Percentiles rank a stretch among this genome's conserved stretches.
phyloP scores from a whole-genome alignment of 2,888 invertebrate genomes.

The Pharmacophagus antenor region DNA sequence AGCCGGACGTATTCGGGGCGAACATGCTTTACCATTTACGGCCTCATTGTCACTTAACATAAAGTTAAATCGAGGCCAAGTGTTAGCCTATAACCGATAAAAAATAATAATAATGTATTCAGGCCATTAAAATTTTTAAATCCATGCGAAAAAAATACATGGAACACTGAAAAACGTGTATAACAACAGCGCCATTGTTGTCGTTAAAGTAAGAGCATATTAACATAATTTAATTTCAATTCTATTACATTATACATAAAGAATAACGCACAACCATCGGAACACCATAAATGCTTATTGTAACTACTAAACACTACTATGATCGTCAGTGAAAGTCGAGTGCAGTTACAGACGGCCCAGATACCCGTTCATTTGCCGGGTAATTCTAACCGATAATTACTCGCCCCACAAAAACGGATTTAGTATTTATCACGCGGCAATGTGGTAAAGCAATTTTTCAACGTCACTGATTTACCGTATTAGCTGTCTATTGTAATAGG shows the following conservation, averaged over 20 bases:
- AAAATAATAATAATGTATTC: too few relatives aligned
- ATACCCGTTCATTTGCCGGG: constrained; percentile 22
- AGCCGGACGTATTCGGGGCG: too few relatives aligned
- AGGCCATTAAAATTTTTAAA: too few relatives aligned
- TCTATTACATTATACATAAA: background rate
- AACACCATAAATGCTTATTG: constrained; percentile 8
- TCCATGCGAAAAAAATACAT: too few relatives aligned
- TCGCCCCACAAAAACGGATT: constrained; percentile 14
- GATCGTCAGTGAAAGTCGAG: constrained; percentile 30
- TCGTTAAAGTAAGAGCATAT: too few relatives aligned
- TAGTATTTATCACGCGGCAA: constrained; percentile 19
- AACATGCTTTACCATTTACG: too few relatives aligned
- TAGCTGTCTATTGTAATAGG: constrained; percentile 22
- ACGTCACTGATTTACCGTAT: constrained; percentile 17
- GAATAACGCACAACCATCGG: background rate
- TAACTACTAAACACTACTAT: constrained; percentile 17
- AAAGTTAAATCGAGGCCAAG: too few relatives aligned
- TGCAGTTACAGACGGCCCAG: constrained; percentile 29
- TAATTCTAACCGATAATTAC: constrained; percentile 28
- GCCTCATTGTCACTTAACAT: too few relatives aligned
- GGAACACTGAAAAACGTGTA: too few relatives aligned
- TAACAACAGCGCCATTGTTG: background rate
- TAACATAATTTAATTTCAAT: too few relatives aligned
- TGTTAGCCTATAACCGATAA: too few relatives aligned
- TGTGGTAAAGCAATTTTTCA: constrained; percentile 14